phyloP scores from a whole-genome alignment of 1,140 invertebrate genomes.

The Leptonema lineaticorne region DNA sequence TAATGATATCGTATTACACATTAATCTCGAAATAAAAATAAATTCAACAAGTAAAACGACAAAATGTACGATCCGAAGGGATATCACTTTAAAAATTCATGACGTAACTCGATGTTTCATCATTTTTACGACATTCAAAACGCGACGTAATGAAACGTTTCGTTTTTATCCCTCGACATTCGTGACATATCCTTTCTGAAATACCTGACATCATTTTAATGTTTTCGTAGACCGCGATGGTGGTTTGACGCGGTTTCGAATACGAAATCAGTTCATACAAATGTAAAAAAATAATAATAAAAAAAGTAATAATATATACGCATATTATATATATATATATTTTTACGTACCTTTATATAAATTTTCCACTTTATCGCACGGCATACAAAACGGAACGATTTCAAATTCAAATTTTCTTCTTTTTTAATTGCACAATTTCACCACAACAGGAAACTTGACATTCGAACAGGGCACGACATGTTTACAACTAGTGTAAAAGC shows the following conservation, averaged over 20 bases:
- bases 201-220: constrained; percentile 35
- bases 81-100: too few species aligned
- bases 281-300: too few species aligned
- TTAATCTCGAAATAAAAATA: neutral
- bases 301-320: neutral
- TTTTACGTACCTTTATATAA: too few species aligned
- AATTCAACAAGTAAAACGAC: neutral
- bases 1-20: too few species aligned
- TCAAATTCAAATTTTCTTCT: too few species aligned
- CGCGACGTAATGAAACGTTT: constrained; percentile 1
- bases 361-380: too few species aligned
- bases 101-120: too few species aligned
- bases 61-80: too few species aligned
- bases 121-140: too few species aligned
- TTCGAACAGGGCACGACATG: constrained; percentile 35
- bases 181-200: constrained; percentile 5
- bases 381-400: too few species aligned
- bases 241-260: constrained; percentile 37
- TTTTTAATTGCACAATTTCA: too few species aligned
- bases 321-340: neutral
- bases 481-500: constrained; percentile 39
- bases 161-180: neutral
- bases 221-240: constrained; percentile 31
- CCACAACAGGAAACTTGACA: constrained; percentile 35
- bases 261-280: constrained; percentile 32